Percentiles rank a stretch among this genome's conserved stretches.
These are phyloP conservation scores for Hybognathus amarus DNA, from an alignment of 2,797 vertebrate species.

Conservation along the genomic window DNA sequence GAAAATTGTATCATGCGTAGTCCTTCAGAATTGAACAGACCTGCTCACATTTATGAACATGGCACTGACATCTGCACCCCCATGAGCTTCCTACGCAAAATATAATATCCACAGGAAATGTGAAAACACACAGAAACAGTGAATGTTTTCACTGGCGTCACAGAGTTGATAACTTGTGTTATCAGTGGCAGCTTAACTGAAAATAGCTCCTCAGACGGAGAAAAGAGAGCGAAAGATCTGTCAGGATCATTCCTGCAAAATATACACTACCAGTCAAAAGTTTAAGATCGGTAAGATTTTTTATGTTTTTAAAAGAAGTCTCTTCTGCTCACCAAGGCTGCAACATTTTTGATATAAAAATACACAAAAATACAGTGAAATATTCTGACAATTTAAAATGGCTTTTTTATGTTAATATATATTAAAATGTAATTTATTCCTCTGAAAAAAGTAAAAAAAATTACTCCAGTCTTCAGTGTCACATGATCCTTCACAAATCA, in stretches of 20 bases:
- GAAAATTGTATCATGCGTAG: too few relatives aligned
- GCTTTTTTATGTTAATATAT: too few relatives aligned
- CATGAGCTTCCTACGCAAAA: conserved; percentile 44
- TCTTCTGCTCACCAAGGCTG: too few relatives aligned
- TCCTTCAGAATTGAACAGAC: background rate
- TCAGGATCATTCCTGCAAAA: conserved; percentile 10
- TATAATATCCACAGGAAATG: conserved; percentile 51
- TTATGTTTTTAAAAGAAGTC: too few relatives aligned
- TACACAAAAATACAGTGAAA: too few relatives aligned
- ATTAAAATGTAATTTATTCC: too few relatives aligned
- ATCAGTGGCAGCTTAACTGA: background rate
- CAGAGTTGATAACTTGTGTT: conserved; percentile 7
- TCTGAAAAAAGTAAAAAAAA: too few relatives aligned
- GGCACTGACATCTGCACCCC: conserved; percentile 4
- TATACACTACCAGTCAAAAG: background rate
- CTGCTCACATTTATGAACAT: conserved; percentile 1
- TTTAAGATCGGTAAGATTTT: too few relatives aligned
- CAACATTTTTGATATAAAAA: too few relatives aligned
- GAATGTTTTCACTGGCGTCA: conserved; percentile 3
- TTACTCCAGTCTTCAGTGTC: too few relatives aligned
- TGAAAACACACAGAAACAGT: conserved; percentile 17
- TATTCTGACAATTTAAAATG: too few relatives aligned
- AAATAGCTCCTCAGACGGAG: background rate
- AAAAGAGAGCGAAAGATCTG: background rate
- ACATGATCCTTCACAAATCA: too few relatives aligned